Percentiles rank a stretch among this genome's conserved stretches.
Conservation (phyloP, 2,888 invertebrate genomes). For the Alcis repandata region DNA sequence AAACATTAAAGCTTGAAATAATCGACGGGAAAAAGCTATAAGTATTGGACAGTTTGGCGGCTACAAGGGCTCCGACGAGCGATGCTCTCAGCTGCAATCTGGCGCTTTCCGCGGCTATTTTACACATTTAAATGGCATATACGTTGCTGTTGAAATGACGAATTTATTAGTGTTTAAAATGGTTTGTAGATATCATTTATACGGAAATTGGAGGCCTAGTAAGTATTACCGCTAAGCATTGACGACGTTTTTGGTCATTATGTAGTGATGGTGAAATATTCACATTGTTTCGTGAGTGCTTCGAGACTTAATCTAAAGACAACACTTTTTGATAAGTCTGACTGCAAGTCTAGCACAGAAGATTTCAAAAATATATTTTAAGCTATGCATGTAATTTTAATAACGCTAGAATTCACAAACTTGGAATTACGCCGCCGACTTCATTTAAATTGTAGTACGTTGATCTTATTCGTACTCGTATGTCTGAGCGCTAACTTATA, state of each 20-base stretch:
- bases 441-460: conserved; percentile 44
- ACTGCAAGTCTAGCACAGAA: not conserved
- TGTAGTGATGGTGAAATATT: no score
- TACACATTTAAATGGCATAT: conserved; percentile 16
- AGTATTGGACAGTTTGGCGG: conserved; percentile 77
- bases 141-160: no score
- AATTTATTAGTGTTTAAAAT: no score
- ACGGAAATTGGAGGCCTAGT: no score
- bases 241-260: no score
- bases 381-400: conserved; percentile 2
- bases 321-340: conserved; percentile 1
- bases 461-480: conserved; percentile 36
- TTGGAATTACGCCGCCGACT: conserved; percentile 30
- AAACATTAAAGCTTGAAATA: conserved; percentile 85
- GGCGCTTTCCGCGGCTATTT: conserved; percentile 52
- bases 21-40: conserved; percentile 79
- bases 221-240: no score
- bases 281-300: not conserved
- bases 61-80: conserved; percentile 66
- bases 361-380: not conserved
- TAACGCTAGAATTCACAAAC: conserved; percentile 20
- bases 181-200: no score
- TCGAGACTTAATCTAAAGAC: not conserved
- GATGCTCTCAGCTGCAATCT: conserved; percentile 60
- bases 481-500: conserved; percentile 46